Evolutionary conservation across 2,113 vertebrate genomes (phyloP), one percentile per base, ranked within the genome.

Genomic region (Progne subis): DNA sequence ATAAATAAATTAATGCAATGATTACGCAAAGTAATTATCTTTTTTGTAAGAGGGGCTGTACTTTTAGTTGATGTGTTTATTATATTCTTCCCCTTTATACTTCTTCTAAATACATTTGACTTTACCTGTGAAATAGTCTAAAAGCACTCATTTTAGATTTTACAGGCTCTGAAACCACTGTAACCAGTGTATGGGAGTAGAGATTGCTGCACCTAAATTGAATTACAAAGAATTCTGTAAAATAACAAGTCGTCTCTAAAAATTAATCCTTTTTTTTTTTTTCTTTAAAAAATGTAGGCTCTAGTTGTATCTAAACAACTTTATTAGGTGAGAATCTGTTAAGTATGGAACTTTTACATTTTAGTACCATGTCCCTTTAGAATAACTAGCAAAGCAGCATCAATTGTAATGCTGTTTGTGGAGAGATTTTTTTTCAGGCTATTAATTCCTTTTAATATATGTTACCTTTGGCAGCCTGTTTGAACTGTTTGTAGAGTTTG

Each of bases 311-410:
- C 96, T 91, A 97, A 96, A 88, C 91, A 96, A 78, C 68, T 97
- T 97, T 97, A 96, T 95, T 95, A 84, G 95, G 96, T 97, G 96
- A 96, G 96, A 97, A 96, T 97, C 95, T 97, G 95, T 97, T 96
- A 95, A 96, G 81, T 94, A 92, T 97, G 77, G 91, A 95, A 95
- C 83, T 96, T 92, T 84, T 49, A 92, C 91, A 29, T 95, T 97
- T 97, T 97, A 96, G 87, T 97, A 91, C 88, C 77, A 14, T 86
- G 95, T 96, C 95, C 92, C 94, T 94, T 94, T 86, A 96, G 94
- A 95, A 92, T 96, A 94, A 84, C 88, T 94, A 92, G 92, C 86
- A 94, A 95, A 94, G 94, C 94, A 92, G 83, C 80, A 95, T 94
- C 96, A 92, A 94, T 96, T 96, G 95, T 97, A 81, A 86, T 95